phyloP scores from a whole-genome alignment of 1,140 invertebrate genomes.

The Brachionus paranguensis region DNA sequence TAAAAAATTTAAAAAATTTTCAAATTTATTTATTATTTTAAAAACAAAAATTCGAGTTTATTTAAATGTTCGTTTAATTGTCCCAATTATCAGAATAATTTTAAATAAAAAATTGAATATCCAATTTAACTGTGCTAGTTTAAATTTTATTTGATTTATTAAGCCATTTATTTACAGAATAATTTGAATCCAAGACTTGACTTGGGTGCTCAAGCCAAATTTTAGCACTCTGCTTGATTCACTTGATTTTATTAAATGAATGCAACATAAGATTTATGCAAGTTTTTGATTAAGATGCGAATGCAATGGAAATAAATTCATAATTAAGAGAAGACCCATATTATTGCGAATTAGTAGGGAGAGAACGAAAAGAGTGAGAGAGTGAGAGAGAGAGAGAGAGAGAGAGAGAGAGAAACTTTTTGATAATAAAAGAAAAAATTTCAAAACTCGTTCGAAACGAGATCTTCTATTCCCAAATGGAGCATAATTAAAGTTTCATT shows the following conservation, averaged over 20 bases:
- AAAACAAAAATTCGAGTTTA: no score
- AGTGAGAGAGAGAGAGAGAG: neutral
- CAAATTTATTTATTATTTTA: no score
- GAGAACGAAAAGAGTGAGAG: neutral
- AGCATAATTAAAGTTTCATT: neutral
- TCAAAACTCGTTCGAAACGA: neutral
- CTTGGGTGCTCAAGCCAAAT: no score
- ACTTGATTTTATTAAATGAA: neutral
- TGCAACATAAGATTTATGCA: neutral
- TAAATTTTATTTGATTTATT: no score
- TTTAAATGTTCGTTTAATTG: no score
- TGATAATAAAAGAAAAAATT: neutral
- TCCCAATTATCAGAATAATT: no score
- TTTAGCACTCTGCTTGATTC: no score
- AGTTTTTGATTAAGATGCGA: neutral
- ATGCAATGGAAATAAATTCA: neutral
- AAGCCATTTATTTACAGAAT: no score
- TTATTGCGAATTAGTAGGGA: neutral
- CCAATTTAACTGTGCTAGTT: no score
- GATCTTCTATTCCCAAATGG: neutral
- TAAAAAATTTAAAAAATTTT: no score
- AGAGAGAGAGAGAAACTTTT: neutral
- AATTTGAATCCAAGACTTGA: no score
- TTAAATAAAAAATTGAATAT: no score
- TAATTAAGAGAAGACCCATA: neutral